Conservation (phyloP, 92 coral and sea anemone genomes). For the Porites cylindrica region DNA sequence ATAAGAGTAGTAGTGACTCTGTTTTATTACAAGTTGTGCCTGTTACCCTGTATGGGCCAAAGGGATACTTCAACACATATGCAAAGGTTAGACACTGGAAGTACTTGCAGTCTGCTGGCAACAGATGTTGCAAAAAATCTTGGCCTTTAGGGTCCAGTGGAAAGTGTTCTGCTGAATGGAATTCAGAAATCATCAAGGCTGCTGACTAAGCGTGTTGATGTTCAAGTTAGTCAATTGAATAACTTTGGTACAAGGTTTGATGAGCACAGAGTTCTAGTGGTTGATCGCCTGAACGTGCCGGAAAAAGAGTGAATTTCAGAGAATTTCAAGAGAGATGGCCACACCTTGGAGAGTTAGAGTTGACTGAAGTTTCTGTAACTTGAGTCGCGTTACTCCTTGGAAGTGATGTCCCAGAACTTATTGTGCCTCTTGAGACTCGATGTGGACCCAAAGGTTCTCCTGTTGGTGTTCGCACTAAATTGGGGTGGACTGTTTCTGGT, state of each 20-base stretch:
- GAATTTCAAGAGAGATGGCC: slow-evolving; percentile 48
- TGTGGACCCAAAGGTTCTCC: slow-evolving; percentile 59
- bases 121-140: slow-evolving; percentile 51
- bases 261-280: slow-evolving; percentile 46
- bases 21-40: slow-evolving; percentile 57
- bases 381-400: slow-evolving; percentile 53
- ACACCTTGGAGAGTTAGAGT: slow-evolving; percentile 50
- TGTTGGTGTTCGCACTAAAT: slow-evolving; percentile 51
- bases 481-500: slow-evolving; percentile 59
- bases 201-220: slow-evolving; percentile 38
- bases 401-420: slow-evolving; percentile 55
- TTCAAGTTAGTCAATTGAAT: slow-evolving; percentile 45
- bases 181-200: slow-evolving; percentile 55
- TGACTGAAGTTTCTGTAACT: slow-evolving; percentile 50
- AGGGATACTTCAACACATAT: slow-evolving; percentile 48
- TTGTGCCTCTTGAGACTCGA: slow-evolving; percentile 48
- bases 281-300: slow-evolving; percentile 47
- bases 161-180: slow-evolving; percentile 51
- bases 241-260: slow-evolving; percentile 49
- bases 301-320: slow-evolving; percentile 38
- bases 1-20: slow-evolving; percentile 21
- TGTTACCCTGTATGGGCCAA: slow-evolving; percentile 59
- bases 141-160: slow-evolving; percentile 60
- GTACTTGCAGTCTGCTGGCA: slow-evolving; percentile 59
- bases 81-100: slow-evolving; percentile 65